Percentiles rank a stretch among this genome's conserved stretches.
phyloP scores from a whole-genome alignment of 2,888 invertebrate species.

The Malachius bipustulatus region DNA sequence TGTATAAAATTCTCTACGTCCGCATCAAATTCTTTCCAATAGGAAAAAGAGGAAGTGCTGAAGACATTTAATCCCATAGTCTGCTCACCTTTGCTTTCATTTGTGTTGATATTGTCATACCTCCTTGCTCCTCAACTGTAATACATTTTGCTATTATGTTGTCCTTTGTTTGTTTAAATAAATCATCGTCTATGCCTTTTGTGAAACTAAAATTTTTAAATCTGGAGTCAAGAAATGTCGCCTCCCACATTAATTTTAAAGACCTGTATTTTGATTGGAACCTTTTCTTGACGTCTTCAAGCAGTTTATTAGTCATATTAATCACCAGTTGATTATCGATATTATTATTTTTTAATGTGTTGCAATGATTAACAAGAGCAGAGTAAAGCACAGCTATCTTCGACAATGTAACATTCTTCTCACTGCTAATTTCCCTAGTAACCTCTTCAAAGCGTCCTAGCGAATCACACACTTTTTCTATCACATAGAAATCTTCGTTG shows the following conservation, averaged over 20 bases:
- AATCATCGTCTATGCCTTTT: not conserved
- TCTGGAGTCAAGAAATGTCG: constrained; percentile 7
- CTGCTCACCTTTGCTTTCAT: too few relatives aligned
- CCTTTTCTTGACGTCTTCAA: not conserved
- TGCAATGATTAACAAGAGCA: constrained; percentile 4
- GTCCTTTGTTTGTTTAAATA: not conserved
- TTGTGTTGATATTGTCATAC: too few relatives aligned
- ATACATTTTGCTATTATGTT: constrained; percentile 1
- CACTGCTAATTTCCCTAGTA: constrained; percentile 5
- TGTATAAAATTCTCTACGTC: too few relatives aligned
- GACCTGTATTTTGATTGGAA: constrained; percentile 1
- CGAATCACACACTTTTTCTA: constrained; percentile 3
- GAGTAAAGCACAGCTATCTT: constrained; percentile 1
- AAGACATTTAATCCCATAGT: too few relatives aligned
- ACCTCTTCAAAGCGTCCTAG: constrained; percentile 5
- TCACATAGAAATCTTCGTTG: not conserved
- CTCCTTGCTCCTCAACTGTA: not conserved
- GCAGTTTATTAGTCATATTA: not conserved
- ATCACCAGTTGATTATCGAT: too few relatives aligned
- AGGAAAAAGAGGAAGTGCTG: too few relatives aligned
- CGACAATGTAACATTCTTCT: constrained; percentile 3
- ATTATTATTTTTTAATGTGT: constrained; percentile 1
- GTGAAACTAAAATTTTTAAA: constrained; percentile 5
- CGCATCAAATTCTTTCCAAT: too few relatives aligned
- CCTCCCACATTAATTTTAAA: not conserved